A percentile compares a stretch with the other conserved stretches of the same genome.
phyloP scores from a whole-genome alignment of 2,888 invertebrate species.

The Drosophila phalerata region DNA sequence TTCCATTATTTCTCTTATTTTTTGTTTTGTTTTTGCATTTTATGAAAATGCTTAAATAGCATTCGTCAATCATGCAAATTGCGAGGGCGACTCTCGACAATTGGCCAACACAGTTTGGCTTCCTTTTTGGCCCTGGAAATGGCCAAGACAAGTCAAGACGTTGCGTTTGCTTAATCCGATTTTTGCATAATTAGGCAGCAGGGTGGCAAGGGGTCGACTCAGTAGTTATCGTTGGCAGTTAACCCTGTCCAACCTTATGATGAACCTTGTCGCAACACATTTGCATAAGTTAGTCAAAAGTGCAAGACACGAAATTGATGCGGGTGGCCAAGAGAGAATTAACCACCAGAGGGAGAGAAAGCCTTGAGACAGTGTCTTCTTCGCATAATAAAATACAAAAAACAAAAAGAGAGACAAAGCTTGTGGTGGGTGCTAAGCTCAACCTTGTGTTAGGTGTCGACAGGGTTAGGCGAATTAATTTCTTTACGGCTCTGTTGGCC shows the following conservation, averaged over 20 bases:
- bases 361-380: constrained; percentile 63
- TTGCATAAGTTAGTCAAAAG: constrained; percentile 68
- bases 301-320: constrained; percentile 66
- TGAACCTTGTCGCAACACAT: constrained; percentile 57
- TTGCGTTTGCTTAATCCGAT: constrained; percentile 62
- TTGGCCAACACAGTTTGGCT: constrained; percentile 49
- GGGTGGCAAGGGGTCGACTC: not conserved
- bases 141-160: constrained; percentile 18
- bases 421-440: constrained; percentile 41
- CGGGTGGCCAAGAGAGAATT: constrained; percentile 55
- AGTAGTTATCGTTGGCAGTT: constrained; percentile 31
- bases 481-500: constrained; percentile 75
- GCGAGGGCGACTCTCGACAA: constrained; percentile 22
- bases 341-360: constrained; percentile 32
- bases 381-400: constrained; percentile 18
- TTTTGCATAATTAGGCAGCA: constrained; percentile 72
- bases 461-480: constrained; percentile 80
- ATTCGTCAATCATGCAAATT: constrained; percentile 56
- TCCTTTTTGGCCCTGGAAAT: constrained; percentile 46
- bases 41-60: constrained; percentile 37
- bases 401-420: constrained; percentile 1
- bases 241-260: constrained; percentile 49
- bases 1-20: not conserved
- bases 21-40: constrained; percentile 1
- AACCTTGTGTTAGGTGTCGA: constrained; percentile 75